Percentiles rank a stretch among this genome's conserved stretches.
Evolutionary conservation across 2,888 invertebrate genomes (phyloP).

Genomic region (Euplagia quadripunctaria): DNA sequence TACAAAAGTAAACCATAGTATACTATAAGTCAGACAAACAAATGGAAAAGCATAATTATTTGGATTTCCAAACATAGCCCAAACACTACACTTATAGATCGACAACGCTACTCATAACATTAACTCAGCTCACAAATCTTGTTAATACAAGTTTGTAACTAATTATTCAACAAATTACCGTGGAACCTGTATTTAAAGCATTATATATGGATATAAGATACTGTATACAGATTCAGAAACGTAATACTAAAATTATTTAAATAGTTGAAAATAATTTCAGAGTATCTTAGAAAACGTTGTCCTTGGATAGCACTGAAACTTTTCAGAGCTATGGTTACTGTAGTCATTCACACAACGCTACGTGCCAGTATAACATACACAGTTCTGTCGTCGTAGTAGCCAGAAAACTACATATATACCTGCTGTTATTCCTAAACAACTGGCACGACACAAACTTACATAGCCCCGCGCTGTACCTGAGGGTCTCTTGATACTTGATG

Average conservation of each 20-base stretch:
- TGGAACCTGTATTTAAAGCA: not conserved
- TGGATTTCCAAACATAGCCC: not conserved
- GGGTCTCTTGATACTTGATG: not conserved
- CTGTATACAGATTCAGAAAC: not conserved
- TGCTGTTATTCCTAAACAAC: not conserved
- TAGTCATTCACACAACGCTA: too few species aligned
- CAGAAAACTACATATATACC: not conserved
- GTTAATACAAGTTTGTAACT: not conserved
- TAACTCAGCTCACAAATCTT: not conserved
- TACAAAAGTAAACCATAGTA: not conserved
- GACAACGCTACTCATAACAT: not conserved
- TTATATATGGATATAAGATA: not conserved
- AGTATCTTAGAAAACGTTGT: not conserved
- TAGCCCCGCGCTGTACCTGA: not conserved
- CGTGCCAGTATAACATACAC: not conserved
- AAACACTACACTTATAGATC: not conserved
- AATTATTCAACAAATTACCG: not conserved
- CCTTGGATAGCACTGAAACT: not conserved
- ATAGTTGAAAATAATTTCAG: not conserved
- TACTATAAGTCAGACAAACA: not conserved
- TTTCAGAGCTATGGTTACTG: not conserved
- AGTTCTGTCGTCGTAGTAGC: not conserved
- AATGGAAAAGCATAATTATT: not conserved
- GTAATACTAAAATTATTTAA: not conserved
- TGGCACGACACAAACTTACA: not conserved